Evolutionary conservation across 1,140 invertebrate species (phyloP), one percentile per base, ranked within the genome.

Genomic region (Drosophila santomea): DNA sequence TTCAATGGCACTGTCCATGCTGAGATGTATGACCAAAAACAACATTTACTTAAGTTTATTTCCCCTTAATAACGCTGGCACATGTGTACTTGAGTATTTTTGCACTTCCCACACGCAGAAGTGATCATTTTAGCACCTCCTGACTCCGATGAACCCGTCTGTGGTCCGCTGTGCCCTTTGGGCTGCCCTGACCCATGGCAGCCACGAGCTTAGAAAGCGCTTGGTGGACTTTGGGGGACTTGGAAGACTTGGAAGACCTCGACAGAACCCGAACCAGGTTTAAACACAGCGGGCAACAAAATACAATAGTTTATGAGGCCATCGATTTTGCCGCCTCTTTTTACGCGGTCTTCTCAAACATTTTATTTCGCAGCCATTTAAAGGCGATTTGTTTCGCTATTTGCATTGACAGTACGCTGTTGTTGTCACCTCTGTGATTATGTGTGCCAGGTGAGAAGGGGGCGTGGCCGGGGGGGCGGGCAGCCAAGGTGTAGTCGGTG

Each of bases 301-400:
- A 57, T 50, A 73, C 68, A 73, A 63, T 63, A 50, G 39, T 76
- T 79, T 88, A 89, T 89, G 83, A 89, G 83, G 83, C 83, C 83
- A 88, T 88, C 83, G 83, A 88, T 88, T 88, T 83, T 88, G 76
- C 45, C 28, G 61, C 28, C 61, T 59, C 71, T 43, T 56, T 56
- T 76, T 57, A 51, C 36, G 64, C 47, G 38, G 54, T 71, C 59
- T 74, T 79, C 54, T 57, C 57, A 84, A 76, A 71, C 75, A 83
- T 78, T 78, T 78, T 59, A 78, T 82, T 80, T 78, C 50, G 71
- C 4, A 43, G n/a, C 15, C 55, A 83, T 69, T 88, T 77, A 89
- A 89, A 88, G 72, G 79, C 84, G 83, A 88, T 88, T 88, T 88
- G 73, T 54, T 69, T 88, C 89, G 73, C 60, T 69, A 47, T 71